Conservation (phyloP, 2,888 invertebrate genomes). For the Hirtodrosophila trivittata region DNA sequence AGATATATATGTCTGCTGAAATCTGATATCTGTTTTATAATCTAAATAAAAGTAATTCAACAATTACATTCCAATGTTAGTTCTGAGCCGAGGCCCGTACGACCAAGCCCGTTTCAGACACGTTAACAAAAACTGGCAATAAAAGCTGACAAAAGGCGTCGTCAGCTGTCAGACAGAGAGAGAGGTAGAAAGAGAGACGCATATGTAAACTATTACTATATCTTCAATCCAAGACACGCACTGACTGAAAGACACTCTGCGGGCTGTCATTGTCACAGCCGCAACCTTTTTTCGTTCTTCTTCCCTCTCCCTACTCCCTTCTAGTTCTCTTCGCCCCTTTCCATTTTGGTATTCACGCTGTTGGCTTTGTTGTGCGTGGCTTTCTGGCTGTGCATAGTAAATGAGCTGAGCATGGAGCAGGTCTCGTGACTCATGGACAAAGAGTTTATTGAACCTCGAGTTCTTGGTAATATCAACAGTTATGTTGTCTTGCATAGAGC, state of each 20-base stretch:
- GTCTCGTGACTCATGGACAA: constrained; percentile 57
- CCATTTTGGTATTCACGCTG: constrained; percentile 69
- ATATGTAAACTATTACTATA: constrained; percentile 15
- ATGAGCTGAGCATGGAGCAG: constrained; percentile 47
- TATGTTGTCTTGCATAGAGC: constrained; percentile 22
- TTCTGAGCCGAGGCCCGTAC: too few relatives aligned
- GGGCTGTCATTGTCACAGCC: constrained; percentile 31
- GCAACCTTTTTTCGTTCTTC: not conserved
- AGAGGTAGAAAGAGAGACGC: constrained; percentile 3
- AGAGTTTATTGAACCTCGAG: constrained; percentile 70
- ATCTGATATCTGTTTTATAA: too few relatives aligned
- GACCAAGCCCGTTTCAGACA: not conserved
- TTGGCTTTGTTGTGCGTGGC: constrained; percentile 67
- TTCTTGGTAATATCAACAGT: constrained; percentile 28
- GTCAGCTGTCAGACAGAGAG: constrained; percentile 14
- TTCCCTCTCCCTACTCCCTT: not conserved
- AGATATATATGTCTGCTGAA: too few relatives aligned
- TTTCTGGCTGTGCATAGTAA: constrained; percentile 66
- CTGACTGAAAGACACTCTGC: constrained; percentile 16
- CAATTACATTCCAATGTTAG: too few relatives aligned
- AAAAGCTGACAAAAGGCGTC: constrained; percentile 1
- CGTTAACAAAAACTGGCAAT: constrained; percentile 18
- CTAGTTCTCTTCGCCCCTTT: not conserved
- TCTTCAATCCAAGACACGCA: constrained; percentile 48
- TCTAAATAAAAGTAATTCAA: too few relatives aligned